Evolutionary conservation across 2,797 vertebrate species (phyloP).

Genomic region (Anas bernieri): DNA sequence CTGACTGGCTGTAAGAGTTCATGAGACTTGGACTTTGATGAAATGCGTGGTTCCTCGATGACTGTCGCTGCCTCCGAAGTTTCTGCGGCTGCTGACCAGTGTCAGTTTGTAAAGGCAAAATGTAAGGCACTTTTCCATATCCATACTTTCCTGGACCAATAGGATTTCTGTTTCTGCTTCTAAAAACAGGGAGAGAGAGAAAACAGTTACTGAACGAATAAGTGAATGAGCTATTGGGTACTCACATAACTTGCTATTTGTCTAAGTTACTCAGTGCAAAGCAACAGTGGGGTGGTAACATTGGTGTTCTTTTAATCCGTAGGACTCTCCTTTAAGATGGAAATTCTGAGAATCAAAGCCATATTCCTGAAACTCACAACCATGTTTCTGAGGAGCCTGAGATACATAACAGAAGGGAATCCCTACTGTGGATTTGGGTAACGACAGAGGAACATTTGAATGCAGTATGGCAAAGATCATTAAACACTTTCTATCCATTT

Average conservation of each 20-base stretch:
- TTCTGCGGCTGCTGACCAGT: conserved; percentile 71
- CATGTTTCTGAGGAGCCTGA: background rate
- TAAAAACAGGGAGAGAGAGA: conserved; percentile 47
- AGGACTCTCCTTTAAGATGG: background rate
- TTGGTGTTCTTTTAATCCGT: background rate
- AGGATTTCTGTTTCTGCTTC: conserved; percentile 80
- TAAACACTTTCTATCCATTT: background rate
- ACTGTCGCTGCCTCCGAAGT: conserved; percentile 80
- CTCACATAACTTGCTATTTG: background rate
- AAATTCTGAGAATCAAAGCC: background rate
- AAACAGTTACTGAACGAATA: background rate
- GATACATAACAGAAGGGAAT: background rate
- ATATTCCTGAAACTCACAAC: background rate
- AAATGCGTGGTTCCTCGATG: conserved; percentile 31
- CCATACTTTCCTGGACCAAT: conserved; percentile 90
- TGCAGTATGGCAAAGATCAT: background rate
- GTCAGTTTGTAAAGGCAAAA: conserved; percentile 84
- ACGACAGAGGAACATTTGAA: background rate
- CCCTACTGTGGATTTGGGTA: background rate
- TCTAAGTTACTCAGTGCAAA: background rate
- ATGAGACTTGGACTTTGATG: conserved; percentile 4
- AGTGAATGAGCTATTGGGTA: background rate
- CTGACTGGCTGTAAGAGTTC: conserved; percentile 42
- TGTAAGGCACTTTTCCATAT: conserved; percentile 88
- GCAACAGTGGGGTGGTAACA: background rate